A percentile compares a stretch with the other conserved stretches of the same genome.
Conservation (phyloP, 2,888 invertebrate genomes). For the Drosophila emarginata region DNA sequence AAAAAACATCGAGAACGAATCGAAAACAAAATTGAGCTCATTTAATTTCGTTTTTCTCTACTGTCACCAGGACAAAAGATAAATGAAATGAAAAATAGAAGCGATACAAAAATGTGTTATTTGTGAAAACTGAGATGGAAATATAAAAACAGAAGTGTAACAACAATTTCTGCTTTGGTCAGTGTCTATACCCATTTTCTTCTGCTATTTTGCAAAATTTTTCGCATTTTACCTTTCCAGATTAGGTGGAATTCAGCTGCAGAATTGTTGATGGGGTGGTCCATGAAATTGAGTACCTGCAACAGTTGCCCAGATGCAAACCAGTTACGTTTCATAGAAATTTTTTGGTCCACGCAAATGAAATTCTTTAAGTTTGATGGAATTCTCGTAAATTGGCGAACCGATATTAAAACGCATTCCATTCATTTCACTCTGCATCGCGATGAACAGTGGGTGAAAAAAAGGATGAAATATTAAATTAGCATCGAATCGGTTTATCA, state of each 20-base stretch:
- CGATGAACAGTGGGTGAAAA: too few species aligned
- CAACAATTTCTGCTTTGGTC: neutral
- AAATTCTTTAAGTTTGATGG: neutral
- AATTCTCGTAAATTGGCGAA: too few species aligned
- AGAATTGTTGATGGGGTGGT: neutral
- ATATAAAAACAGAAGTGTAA: neutral
- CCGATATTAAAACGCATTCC: too few species aligned
- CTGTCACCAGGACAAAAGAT: neutral
- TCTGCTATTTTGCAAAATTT: neutral
- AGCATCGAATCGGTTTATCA: neutral
- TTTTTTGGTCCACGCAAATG: neutral
- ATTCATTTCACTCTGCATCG: neutral
- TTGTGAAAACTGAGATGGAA: neutral
- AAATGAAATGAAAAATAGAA: neutral
- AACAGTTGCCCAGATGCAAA: neutral
- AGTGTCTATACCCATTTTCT: too few species aligned
- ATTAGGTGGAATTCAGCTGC: neutral
- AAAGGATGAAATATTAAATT: neutral
- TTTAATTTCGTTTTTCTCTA: neutral
- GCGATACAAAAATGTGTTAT: neutral
- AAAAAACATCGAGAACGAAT: neutral
- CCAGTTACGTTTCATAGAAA: neutral
- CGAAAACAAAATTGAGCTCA: slow-evolving; percentile 1
- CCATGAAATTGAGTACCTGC: neutral
- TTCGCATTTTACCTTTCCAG: neutral